Evolutionary conservation across 2,888 invertebrate species (phyloP).

Genomic region (Mythimna loreyi): DNA sequence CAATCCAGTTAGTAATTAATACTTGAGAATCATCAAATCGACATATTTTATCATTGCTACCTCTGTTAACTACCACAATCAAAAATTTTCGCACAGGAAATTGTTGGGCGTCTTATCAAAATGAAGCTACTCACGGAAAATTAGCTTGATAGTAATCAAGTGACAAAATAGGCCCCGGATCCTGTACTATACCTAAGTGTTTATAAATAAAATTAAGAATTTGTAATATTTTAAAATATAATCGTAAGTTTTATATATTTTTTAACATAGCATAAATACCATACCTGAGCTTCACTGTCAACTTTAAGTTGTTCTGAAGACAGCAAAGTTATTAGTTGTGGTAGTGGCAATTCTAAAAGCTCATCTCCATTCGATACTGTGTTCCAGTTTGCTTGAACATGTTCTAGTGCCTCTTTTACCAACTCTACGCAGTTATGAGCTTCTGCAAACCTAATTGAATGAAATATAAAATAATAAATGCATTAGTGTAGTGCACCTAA

Average conservation of each 20-base stretch:
- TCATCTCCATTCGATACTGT: slow-evolving; percentile 95
- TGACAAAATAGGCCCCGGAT: no score
- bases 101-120: no score
- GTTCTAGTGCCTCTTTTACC: slow-evolving; percentile 94
- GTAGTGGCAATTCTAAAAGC: slow-evolving; percentile 95
- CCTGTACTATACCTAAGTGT: neutral
- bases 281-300: slow-evolving; percentile 96
- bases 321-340: slow-evolving; percentile 94
- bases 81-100: no score
- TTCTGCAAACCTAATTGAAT: slow-evolving; percentile 94
- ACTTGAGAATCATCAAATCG: no score
- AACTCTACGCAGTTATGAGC: slow-evolving; percentile 96
- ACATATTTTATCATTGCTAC: no score
- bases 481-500: slow-evolving; percentile 49
- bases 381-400: slow-evolving; percentile 96
- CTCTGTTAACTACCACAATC: no score
- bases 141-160: no score
- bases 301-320: slow-evolving; percentile 96
- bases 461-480: slow-evolving; percentile 50
- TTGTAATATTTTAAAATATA: no score
- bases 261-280: neutral
- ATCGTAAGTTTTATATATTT: no score
- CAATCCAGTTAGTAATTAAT: no score
- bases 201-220: neutral
- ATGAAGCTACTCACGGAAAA: no score